These are phyloP conservation scores for Euwallacea fornicatus DNA, from an alignment of 1,140 invertebrate genomes.

Conservation along the genomic window DNA sequence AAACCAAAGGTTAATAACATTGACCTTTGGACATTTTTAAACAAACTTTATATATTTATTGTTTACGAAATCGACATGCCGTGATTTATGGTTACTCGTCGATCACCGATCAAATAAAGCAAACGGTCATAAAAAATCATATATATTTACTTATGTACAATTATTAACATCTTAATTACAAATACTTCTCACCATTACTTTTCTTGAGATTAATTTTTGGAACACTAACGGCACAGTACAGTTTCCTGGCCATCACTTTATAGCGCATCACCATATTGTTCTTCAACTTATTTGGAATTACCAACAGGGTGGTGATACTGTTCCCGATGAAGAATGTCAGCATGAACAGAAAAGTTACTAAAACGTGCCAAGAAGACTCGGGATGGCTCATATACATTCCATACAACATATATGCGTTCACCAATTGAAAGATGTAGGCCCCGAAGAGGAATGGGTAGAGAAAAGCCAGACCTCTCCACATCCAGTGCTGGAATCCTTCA, in stretches of 20 bases:
- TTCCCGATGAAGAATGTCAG: constrained; percentile 88
- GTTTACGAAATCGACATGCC: too few species aligned
- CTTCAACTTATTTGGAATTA: constrained; percentile 88
- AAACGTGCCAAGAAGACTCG: constrained; percentile 88
- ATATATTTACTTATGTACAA: too few species aligned
- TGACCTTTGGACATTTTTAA: too few species aligned
- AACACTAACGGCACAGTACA: constrained; percentile 25
- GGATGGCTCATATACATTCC: constrained; percentile 67
- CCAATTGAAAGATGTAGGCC: constrained; percentile 92
- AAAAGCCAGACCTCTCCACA: constrained; percentile 96
- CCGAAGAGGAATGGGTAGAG: constrained; percentile 93
- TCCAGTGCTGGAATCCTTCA: constrained; percentile 99
- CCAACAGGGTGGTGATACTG: constrained; percentile 76
- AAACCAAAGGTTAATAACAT: too few species aligned
- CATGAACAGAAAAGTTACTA: constrained; percentile 78
- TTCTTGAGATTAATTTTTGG: constrained; percentile 1
- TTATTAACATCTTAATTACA: too few species aligned
- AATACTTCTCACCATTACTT: background rate
- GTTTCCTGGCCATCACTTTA: constrained; percentile 24
- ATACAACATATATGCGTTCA: constrained; percentile 87
- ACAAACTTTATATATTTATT: too few species aligned
- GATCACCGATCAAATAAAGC: too few species aligned
- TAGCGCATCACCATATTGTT: constrained; percentile 63
- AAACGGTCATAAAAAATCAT: too few species aligned
- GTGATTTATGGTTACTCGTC: too few species aligned